Base-by-base conservation (phyloP, 2,113 vertebrate species). In the Sturnus vulgaris region DNA sequence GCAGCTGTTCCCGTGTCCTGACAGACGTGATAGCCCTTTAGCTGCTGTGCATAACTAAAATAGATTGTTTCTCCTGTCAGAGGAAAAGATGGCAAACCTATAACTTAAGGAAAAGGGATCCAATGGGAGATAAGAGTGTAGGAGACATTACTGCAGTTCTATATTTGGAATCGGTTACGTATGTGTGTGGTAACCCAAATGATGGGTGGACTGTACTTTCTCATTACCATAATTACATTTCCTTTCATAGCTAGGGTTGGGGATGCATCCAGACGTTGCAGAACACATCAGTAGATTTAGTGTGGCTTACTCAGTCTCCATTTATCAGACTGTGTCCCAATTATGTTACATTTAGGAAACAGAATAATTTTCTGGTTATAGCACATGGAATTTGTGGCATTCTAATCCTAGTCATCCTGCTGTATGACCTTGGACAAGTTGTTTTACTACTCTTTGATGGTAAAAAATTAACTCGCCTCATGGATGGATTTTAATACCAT, bases 181-280 rank as follows among this genome's bases (percentile, higher is more conserved):
- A 89, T 89, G 84, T 65, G 86, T 96, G 96, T 95, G 96, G 95
- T 97, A 92, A 89, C 91, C 96, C 91, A 95, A 86, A 95, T 89
- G 92, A 92, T 95, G 95, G 96, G 95, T 96, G 95, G 96, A 96
- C 93, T 93, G 89, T 47, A 53, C 91, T 96, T 95, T 92, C 80
- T 49, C 57, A 96, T 88, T 95, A 89, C 96, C 86, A 95, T 96
- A 97, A 97, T 97, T 97, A 97, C 91, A 82, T 96, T 95, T 95
- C 94, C 95, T 91, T 96, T 96, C 96, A 95, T 95, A 97, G 91
- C 91, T 79, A 93, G 96, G 95, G 72, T 75, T 96, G 91, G 93
- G 93, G 96, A 96, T 1, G 7, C 94, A 95, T 97, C 95, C 95
- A 96, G 96, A 85, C 89, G 0, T 46, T 95, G 89, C 91, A 97